These are phyloP conservation scores for Ivindomyrus marchei DNA, from an alignment of 2,113 vertebrate genomes.

Conservation along the genomic window DNA sequence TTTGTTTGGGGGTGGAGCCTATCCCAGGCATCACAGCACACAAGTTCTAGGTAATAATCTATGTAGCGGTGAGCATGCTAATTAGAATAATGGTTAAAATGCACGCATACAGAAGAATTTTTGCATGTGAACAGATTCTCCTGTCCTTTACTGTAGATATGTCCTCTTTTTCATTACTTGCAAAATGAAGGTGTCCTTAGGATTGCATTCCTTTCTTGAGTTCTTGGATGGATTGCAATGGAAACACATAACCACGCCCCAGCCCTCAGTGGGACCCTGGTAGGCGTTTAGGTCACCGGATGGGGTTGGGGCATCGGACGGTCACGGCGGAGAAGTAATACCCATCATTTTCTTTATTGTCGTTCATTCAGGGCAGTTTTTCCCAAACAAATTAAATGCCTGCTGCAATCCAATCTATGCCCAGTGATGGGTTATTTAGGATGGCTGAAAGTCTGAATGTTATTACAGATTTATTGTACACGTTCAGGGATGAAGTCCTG, in stretches of 20 bases:
- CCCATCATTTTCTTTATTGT: not conserved
- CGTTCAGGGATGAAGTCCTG: not conserved
- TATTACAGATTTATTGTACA: not conserved
- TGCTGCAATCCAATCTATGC: not conserved
- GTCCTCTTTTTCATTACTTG: not conserved
- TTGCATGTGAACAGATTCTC: not conserved
- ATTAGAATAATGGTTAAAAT: not conserved
- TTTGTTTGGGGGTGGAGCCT: not conserved
- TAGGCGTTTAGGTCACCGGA: not conserved
- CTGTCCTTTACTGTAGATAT: not conserved
- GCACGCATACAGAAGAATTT: not conserved
- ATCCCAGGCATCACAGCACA: not conserved
- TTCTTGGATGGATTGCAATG: not conserved
- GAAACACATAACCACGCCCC: not conserved
- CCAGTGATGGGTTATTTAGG: not conserved
- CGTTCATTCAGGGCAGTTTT: not conserved
- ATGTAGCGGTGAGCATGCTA: not conserved
- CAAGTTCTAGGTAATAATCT: not conserved
- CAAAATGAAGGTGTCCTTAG: not conserved
- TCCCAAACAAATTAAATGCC: slow-evolving; percentile 8
- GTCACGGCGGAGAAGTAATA: not conserved
- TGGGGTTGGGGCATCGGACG: not conserved
- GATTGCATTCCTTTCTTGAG: not conserved
- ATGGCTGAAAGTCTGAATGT: not conserved
- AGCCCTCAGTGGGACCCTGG: not conserved